Evolutionary conservation across 2,797 vertebrate species (phyloP).

Genomic region (Euthynnus affinis): DNA sequence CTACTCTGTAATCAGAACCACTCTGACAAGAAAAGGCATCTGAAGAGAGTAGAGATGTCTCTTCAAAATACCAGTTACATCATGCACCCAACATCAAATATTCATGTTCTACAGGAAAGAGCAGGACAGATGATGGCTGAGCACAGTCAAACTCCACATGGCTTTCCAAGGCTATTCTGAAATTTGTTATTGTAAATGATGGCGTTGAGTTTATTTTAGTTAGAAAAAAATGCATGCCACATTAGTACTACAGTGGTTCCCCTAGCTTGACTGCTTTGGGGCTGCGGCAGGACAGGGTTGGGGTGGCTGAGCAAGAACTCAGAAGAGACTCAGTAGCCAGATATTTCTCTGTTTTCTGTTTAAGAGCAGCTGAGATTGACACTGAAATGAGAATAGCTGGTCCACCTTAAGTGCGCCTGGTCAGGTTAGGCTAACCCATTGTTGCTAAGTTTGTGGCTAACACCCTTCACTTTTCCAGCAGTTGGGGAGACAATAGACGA

Average conservation of each 20-base stretch:
- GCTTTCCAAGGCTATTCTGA: slow-evolving; percentile 19
- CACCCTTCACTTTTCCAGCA: no score
- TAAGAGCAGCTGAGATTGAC: no score
- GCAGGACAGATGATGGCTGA: slow-evolving; percentile 26
- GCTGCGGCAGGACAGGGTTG: no score
- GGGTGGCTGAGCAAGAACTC: no score
- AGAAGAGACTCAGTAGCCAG: no score
- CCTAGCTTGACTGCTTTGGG: no score
- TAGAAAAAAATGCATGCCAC: not conserved
- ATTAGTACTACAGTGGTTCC: not conserved
- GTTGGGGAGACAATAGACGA: no score
- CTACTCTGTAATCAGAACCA: slow-evolving; percentile 80
- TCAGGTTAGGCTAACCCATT: no score
- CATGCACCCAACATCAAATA: slow-evolving; percentile 65
- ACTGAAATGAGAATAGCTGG: no score
- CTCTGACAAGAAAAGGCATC: slow-evolving; percentile 63
- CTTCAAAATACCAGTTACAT: slow-evolving; percentile 62
- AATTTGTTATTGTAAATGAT: not conserved
- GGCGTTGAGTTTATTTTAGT: slow-evolving; percentile 6
- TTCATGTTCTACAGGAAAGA: slow-evolving; percentile 51
- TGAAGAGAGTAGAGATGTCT: slow-evolving; percentile 57
- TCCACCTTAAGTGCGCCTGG: no score
- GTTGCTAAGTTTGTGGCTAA: no score
- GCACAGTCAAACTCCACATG: slow-evolving; percentile 15
- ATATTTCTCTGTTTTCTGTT: no score